These are phyloP conservation scores for Ceuthmochares aereus DNA, from an alignment of 2,113 vertebrate genomes.

Conservation along the genomic window DNA sequence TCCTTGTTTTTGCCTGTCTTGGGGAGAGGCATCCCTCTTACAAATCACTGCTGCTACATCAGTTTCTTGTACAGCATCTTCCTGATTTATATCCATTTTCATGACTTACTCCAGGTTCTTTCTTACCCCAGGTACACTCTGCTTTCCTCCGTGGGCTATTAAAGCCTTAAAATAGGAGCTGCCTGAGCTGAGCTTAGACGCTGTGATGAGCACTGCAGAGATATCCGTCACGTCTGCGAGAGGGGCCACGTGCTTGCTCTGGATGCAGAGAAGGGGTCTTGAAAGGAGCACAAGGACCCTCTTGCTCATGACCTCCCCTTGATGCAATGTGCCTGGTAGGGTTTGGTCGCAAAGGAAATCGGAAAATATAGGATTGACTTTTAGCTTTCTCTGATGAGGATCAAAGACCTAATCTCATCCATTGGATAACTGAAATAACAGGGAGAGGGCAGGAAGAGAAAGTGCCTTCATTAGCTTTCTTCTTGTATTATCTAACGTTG, in stretches of 20 bases:
- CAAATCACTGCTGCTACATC: not conserved
- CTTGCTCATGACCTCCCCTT: not conserved
- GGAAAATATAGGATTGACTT: not conserved
- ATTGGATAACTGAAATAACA: not conserved
- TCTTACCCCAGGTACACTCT: not conserved
- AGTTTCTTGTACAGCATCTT: not conserved
- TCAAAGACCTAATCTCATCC: not conserved
- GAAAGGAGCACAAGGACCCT: not conserved
- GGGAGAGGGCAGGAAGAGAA: not conserved
- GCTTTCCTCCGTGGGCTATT: not conserved
- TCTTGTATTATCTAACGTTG: not conserved
- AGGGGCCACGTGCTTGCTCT: not conserved
- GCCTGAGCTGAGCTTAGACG: not conserved
- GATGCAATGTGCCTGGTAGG: not conserved
- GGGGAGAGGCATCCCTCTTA: not conserved
- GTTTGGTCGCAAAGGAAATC: not conserved
- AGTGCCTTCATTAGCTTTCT: not conserved
- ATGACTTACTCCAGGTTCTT: not conserved
- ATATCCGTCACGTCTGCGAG: not conserved
- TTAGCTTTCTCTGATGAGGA: not conserved
- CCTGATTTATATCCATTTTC: not conserved
- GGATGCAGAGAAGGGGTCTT: not conserved
- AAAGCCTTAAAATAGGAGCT: conserved; percentile 36
- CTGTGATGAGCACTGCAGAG: not conserved
- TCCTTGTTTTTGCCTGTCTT: not conserved